Percentiles rank a stretch among this genome's conserved stretches.
Conservation (phyloP, 2,113 vertebrate species). For the Paraplagusia blochii region DNA sequence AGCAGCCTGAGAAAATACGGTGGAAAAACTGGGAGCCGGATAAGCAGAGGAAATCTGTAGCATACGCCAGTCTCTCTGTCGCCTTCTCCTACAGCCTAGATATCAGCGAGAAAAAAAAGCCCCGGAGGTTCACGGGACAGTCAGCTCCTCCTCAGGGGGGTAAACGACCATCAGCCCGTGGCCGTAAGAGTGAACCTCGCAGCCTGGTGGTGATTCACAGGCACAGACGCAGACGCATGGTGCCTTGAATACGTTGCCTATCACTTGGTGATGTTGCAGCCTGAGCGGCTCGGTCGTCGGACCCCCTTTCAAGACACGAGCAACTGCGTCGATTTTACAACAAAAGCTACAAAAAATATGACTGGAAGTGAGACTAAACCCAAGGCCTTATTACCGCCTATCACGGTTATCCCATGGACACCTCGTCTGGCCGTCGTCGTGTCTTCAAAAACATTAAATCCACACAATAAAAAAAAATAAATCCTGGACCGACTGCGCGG, state of each 20-base stretch:
- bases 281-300: constrained; percentile 11
- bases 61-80: constrained; percentile 87
- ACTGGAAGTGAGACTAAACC: constrained; percentile 2
- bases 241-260: constrained; percentile 6
- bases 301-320: constrained; percentile 16
- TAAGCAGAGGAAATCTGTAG: constrained; percentile 80
- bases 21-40: constrained; percentile 75
- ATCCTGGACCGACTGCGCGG: constrained; percentile 68
- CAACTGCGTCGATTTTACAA: constrained; percentile 26
- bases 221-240: constrained; percentile 14
- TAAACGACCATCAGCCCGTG: constrained; percentile 41
- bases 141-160: constrained; percentile 37
- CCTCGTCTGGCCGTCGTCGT: constrained; percentile 56
- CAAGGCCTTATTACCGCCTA: constrained; percentile 41
- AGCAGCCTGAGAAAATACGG: constrained; percentile 76
- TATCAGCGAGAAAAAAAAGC: constrained; percentile 23
- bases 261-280: constrained; percentile 41
- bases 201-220: constrained; percentile 6
- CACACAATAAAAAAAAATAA: constrained; percentile 36
- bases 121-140: constrained; percentile 44
- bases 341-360: constrained; percentile 15
- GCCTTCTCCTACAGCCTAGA: constrained; percentile 46
- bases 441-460: constrained; percentile 63
- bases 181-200: constrained; percentile 6
- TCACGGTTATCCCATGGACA: constrained; percentile 71